These are phyloP conservation scores for Hyperoodon ampullatus DNA, from an alignment of 2,113 vertebrate genomes.

Conservation along the genomic window DNA sequence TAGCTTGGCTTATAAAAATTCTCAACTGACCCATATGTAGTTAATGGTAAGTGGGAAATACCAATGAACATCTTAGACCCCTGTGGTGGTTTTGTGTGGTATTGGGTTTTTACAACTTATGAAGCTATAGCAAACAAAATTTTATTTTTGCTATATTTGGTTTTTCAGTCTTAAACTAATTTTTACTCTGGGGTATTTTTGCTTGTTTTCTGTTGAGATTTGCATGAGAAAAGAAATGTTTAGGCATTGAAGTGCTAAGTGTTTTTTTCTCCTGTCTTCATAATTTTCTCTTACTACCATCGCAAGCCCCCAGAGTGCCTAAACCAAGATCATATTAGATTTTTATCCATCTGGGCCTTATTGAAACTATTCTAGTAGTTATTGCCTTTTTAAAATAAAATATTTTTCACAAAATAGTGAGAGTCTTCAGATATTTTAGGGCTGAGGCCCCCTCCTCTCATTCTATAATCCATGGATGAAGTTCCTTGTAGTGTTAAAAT, in stretches of 20 bases:
- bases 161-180: not conserved
- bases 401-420: not conserved
- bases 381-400: not conserved
- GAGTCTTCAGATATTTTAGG: not conserved
- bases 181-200: not conserved
- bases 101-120: not conserved
- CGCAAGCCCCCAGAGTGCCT: not conserved
- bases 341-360: not conserved
- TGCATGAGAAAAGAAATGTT: constrained; percentile 1
- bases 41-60: not conserved
- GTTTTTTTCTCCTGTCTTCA: not conserved
- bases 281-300: not conserved
- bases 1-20: not conserved
- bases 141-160: not conserved
- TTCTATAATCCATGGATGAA: not conserved
- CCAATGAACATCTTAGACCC: not conserved
- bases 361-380: constrained; percentile 1
- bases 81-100: not conserved
- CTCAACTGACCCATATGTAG: not conserved
- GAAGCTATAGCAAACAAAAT: not conserved
- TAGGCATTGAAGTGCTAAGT: not conserved
- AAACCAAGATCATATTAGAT: not conserved
- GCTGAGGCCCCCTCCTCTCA: not conserved
- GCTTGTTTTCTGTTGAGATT: not conserved
- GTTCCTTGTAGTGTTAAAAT: not conserved